Evolutionary conservation across 2,888 invertebrate genomes (phyloP).

Genomic region (Thereva unica): DNA sequence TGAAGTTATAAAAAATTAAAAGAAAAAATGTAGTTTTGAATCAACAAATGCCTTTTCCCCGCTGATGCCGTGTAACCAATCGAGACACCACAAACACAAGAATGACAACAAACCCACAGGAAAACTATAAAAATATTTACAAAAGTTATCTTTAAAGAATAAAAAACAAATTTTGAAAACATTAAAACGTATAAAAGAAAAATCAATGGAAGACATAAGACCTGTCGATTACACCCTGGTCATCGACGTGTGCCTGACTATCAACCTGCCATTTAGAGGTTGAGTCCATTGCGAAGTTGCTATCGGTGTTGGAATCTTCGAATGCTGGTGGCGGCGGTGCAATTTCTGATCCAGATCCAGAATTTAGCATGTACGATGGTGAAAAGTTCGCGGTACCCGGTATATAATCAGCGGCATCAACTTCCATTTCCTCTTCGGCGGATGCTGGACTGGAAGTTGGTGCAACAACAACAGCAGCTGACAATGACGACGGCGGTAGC

Average conservation of each 20-base stretch:
- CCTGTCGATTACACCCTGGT: constrained; percentile 56
- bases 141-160: too few relatives aligned
- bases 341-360: background rate
- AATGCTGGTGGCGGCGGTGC: constrained; percentile 9
- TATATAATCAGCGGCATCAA: constrained; percentile 50
- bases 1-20: too few relatives aligned
- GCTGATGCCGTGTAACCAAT: too few relatives aligned
- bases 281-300: constrained; percentile 16
- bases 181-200: constrained; percentile 6
- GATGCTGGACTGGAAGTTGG: constrained; percentile 1
- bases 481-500: background rate
- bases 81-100: too few relatives aligned
- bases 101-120: too few relatives aligned
- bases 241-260: constrained; percentile 52
- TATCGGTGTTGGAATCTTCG: background rate
- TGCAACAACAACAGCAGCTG: background rate
- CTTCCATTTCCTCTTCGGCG: constrained; percentile 53
- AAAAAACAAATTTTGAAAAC: constrained; percentile 1
- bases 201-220: constrained; percentile 37
- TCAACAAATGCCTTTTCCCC: too few relatives aligned
- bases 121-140: too few relatives aligned
- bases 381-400: constrained; percentile 7
- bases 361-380: constrained; percentile 9
- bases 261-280: constrained; percentile 13
- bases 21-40: too few relatives aligned